Percentiles rank a stretch among this genome's conserved stretches.
phyloP scores from a whole-genome alignment of 2,113 vertebrate species.

The rat (Rattus norvegicus) region DNA sequence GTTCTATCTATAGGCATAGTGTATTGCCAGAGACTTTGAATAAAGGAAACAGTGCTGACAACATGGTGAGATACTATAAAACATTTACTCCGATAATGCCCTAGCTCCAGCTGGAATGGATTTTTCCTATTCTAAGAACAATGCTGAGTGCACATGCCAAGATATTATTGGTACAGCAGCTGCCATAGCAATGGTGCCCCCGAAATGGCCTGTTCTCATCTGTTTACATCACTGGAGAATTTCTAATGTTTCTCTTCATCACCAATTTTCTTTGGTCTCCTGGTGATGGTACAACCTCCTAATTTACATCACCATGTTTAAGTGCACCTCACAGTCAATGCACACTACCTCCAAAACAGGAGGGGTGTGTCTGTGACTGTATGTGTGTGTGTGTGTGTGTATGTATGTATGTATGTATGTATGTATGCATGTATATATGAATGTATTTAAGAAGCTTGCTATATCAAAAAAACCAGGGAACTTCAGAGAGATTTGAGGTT shows the following conservation, averaged over 20 bases:
- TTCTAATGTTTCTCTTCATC: background rate
- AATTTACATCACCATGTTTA: background rate
- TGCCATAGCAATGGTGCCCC: background rate
- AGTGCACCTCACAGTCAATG: background rate
- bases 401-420: background rate
- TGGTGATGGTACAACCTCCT: background rate
- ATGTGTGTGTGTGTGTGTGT: background rate
- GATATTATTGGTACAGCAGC: background rate
- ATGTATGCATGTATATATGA: background rate
- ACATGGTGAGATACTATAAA: background rate
- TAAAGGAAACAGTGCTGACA: background rate
- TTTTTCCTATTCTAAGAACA: background rate
- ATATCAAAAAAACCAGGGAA: background rate
- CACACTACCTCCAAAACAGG: background rate
- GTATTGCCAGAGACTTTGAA: background rate
- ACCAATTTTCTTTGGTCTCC: background rate
- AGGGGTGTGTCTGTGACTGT: background rate
- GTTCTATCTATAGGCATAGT: background rate
- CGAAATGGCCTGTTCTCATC: background rate
- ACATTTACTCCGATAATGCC: background rate
- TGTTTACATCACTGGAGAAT: conserved; percentile 3
- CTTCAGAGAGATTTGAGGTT: background rate
- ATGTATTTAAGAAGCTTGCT: background rate
- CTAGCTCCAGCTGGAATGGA: background rate
- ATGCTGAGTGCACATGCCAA: background rate